Evolutionary conservation across 2,797 vertebrate genomes (phyloP).

Genomic region (Pseudochaenichthys georgianus): DNA sequence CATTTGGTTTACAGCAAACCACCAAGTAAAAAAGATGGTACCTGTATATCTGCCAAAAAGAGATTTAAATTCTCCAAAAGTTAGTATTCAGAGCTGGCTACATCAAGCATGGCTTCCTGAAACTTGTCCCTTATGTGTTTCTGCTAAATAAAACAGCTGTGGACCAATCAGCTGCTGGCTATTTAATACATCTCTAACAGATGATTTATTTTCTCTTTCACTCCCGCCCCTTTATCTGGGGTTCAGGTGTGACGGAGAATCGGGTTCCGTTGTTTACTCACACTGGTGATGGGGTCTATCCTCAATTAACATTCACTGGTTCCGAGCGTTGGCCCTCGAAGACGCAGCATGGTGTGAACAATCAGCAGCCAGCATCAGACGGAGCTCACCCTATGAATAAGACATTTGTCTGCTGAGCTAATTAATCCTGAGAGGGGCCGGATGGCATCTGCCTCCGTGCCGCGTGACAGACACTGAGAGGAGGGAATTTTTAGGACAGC

Average conservation of each 20-base stretch:
- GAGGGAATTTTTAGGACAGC: constrained; percentile 58
- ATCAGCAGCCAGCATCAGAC: constrained; percentile 72
- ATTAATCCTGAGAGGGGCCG: constrained; percentile 82
- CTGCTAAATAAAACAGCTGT: too few relatives aligned
- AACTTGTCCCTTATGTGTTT: too few relatives aligned
- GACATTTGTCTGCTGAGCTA: constrained; percentile 80
- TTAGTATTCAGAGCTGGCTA: too few relatives aligned
- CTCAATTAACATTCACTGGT: constrained; percentile 63
- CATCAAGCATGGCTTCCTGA: too few relatives aligned
- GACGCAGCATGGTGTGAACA: constrained; percentile 73
- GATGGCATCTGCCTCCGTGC: constrained; percentile 77
- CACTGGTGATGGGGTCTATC: constrained; percentile 32
- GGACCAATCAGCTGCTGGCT: too few relatives aligned
- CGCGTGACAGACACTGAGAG: constrained; percentile 73
- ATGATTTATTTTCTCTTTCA: not conserved
- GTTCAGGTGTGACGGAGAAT: constrained; percentile 45
- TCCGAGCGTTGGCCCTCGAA: constrained; percentile 50
- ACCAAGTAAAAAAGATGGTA: too few relatives aligned
- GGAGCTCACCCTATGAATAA: constrained; percentile 76
- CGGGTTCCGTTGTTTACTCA: constrained; percentile 19
- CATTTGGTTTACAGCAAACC: not conserved
- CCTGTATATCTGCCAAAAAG: too few relatives aligned
- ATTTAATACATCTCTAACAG: too few relatives aligned
- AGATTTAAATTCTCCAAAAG: too few relatives aligned
- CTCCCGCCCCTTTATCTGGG: constrained; percentile 22